Evolutionary conservation across 2,888 invertebrate species (phyloP), one percentile per base, ranked within the genome.

Genomic region (Rhamnusium bicolor): DNA sequence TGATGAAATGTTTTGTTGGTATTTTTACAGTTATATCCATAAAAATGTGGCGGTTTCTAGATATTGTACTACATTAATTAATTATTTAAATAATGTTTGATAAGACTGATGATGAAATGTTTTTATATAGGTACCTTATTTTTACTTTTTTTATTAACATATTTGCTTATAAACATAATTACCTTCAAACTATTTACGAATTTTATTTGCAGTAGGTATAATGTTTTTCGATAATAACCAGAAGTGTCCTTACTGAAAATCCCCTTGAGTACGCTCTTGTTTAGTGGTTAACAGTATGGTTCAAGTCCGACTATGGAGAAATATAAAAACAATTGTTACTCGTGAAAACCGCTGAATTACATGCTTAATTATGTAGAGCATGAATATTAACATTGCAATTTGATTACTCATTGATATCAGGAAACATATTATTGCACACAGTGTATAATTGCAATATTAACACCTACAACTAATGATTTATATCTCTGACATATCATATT

Each of bases 291-390:
- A 78, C 79, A 76, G 77, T 77, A 79, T 79, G 79, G 80, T 81
- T 82, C 80, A 82, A 79, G 77, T 76, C 72, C 76, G 80, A 82
- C 81, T 82, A 79, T 83, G 83, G 82, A 79, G 81, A 77, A 81
- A 81, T 66, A 61, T 71, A 79, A 77, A 81, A 83, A 81, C 76
- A 62, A 81, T 82, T 81, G 80, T 81, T 80, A 66, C 68, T 74
- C 77, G 73, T 78, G 79, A 75, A 82, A 81, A 79, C 78, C 79
- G 69, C 80, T 76, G 78, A 75, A 82, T 83, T 83, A 81, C 80
- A 82, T 78, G 82, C 79, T 81, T 80, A 80, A 80, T 81, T 82
- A 83, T 82, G 69, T 83, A 81, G 83, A 83, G 82, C 83, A 82
- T 81, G 80, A 82, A 82, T 80, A 78, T 71, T 65, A 65, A 66